Evolutionary conservation across 2,113 vertebrate genomes (phyloP), one percentile per base, ranked within the genome.

Genomic region (Hassar affinis): DNA sequence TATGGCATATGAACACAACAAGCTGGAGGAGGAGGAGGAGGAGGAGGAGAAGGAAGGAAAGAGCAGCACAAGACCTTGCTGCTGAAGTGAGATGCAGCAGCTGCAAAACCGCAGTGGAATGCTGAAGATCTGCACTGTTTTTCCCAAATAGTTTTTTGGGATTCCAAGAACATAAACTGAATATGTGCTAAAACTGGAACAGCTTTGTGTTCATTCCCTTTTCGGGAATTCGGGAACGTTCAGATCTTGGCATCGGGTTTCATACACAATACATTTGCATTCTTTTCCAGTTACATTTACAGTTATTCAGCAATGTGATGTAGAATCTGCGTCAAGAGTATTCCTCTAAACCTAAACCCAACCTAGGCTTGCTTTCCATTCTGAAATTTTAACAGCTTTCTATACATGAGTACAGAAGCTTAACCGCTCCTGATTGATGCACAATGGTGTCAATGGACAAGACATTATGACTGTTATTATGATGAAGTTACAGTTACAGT

Each of bases 21-120:
- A 57, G 30, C 27, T 18, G 7, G 57, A 72, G 54, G 27, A 56
- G 61, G 76, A 35, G 62, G 22, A 81, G 8, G 51, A 33, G 52
- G 78, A 62, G 27, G 15, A 75, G 42, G 59, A 78, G 30, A 2
- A 10, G 25, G 57, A 76, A 54, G 49, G 51, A 76, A 22, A 38
- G 42, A 49, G 30, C 33, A 49, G 30, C 33, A 68, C 0, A 10
- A 35, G 45, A 80, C 17, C 27, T 35, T 75, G 64, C 33, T n/a
- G n/a, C 57, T 49, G 25, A n/a, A 75, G 56, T 47, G 72, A 74
- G 56, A 84, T 30, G 1, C 35, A 51, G 66, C 77, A 78, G 51
- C 77, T 83, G 79, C 38, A 77, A 54, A 85, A 77, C 82, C 79
- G 69, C 79, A 82, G 69, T n/a, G 61, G 68, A 86, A 83, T 42